These are phyloP conservation scores for Oceanites oceanicus DNA, from an alignment of 2,113 vertebrate species.

Conservation along the genomic window DNA sequence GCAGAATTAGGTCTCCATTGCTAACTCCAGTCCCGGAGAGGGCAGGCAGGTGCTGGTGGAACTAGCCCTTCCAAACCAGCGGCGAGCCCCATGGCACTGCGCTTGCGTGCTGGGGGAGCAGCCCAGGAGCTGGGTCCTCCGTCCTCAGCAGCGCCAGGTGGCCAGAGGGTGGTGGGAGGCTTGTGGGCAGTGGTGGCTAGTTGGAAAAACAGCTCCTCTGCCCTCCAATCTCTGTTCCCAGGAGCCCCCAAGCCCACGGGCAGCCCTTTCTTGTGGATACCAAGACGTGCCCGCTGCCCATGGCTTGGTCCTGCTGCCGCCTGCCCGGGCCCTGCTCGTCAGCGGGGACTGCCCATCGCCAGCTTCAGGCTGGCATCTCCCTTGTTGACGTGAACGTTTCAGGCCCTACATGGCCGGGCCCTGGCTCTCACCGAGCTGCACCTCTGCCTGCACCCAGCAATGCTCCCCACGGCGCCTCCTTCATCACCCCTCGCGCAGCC, in stretches of 20 bases:
- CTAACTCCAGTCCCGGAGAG: not conserved
- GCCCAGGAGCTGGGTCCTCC: not conserved
- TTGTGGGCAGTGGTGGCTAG: not conserved
- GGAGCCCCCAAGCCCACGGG: not conserved
- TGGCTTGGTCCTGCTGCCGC: fast-evolving
- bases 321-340: fast-evolving
- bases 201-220: not conserved
- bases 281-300: fast-evolving
- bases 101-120: not conserved
- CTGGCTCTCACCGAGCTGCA: not conserved
- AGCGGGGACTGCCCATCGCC: fast-evolving
- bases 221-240: fast-evolving
- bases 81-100: fast-evolving
- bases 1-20: not conserved
- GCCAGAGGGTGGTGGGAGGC: not conserved
- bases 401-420: not conserved
- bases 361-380: not conserved
- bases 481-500: not conserved
- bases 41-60: not conserved
- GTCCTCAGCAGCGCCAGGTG: fast-evolving
- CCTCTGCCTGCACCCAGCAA: fast-evolving
- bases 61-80: not conserved
- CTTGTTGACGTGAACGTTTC: not conserved
- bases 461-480: not conserved
- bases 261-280: not conserved